Conservation (phyloP, 92 coral and sea anemone species). For the Heliopora coerulea region DNA sequence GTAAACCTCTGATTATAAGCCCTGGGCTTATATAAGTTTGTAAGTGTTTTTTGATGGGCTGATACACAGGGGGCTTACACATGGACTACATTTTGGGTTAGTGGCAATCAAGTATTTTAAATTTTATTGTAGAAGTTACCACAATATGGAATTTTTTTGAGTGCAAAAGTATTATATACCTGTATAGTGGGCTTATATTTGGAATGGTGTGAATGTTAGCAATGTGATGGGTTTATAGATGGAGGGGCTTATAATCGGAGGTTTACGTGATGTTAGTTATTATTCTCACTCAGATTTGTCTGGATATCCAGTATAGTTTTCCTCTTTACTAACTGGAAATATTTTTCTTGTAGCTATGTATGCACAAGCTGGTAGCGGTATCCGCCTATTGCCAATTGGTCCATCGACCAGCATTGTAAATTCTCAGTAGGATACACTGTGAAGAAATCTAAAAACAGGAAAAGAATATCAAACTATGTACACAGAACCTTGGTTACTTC, state of each 20-base stretch:
- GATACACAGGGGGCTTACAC: too few relatives aligned
- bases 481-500: not conserved
- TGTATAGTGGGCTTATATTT: not conserved
- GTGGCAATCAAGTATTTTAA: too few relatives aligned
- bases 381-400: constrained; percentile 41
- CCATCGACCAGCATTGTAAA: constrained; percentile 58
- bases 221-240: too few relatives aligned
- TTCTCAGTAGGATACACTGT: constrained; percentile 53
- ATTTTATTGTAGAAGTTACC: too few relatives aligned
- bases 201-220: not conserved
- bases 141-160: too few relatives aligned
- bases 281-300: not conserved
- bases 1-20: too few relatives aligned
- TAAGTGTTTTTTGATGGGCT: too few relatives aligned
- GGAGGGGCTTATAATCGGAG: not conserved
- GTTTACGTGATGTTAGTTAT: not conserved
- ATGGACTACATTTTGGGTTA: too few relatives aligned
- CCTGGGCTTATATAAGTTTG: too few relatives aligned
- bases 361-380: constrained; percentile 53
- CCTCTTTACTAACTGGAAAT: constrained; percentile 34
- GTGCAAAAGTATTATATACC: not conserved
- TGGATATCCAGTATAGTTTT: not conserved
- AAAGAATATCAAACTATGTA: not conserved
- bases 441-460: constrained; percentile 14
- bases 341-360: constrained; percentile 43